Evolutionary conservation across 1,140 invertebrate genomes (phyloP), one percentile per base, ranked within the genome.

Genomic region (Gonioctena quinquepunctata): DNA sequence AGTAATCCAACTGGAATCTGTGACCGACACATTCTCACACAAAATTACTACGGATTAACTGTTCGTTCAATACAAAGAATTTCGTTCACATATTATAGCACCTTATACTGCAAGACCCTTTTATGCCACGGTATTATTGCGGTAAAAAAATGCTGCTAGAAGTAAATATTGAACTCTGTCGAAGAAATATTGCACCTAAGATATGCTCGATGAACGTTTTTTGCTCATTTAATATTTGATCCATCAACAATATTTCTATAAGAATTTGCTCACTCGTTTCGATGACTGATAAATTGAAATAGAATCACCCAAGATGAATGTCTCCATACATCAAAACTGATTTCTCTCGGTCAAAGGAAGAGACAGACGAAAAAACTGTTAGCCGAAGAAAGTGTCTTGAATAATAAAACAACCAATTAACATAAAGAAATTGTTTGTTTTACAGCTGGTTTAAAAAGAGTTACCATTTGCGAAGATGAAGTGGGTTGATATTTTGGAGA

Each of bases 381-480:
- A 63, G 19, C 16, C 33, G 16, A 42, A 63, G 18, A 63, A 63
- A 42, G 25, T 23, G 61, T 42, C 61, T 63, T 26, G 61, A 42
- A 63, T 63, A 48, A 42, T 63, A 63, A 61, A n/a, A 28, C 16
- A 22, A 11, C 18, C 19, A 13, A 63, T 63, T 63, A 28, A n/a
- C 61, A 63, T 63, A 63, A 49, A 63, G 61, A 63, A 63, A 63
- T 63, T 28, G 16, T 21, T 22, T 48, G 16, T 42, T 42, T n/a
- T 42, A n/a, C 16, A n/a, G 33, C 16, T 4, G 33, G 4, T 21
- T 23, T 48, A 7, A 63, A 11, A 22, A 22, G 8, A 21, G 7
- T 61, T 3, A 28, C 25, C 6, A 19, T 61, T 33, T 8, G 3
- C 7, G 27, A 28, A 26, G 22, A 18, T 6, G 28, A 63, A 60